Evolutionary conservation across 2,113 vertebrate genomes (phyloP), one percentile per base, ranked within the genome.

Genomic region (Seriola dumerili): DNA sequence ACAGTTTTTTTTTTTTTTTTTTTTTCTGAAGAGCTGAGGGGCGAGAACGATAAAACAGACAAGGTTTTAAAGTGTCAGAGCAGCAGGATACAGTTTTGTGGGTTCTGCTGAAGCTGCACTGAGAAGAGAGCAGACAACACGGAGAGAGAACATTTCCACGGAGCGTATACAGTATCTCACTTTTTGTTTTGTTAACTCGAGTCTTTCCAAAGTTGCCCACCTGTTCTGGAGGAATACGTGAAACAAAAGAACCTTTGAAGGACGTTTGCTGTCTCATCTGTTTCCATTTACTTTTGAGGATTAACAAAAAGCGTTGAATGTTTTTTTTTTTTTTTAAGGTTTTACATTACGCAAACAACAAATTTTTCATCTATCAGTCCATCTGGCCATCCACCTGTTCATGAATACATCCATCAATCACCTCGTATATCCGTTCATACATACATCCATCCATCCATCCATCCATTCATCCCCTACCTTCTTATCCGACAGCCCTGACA

Each of bases 401-500:
- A 50, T 52, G 11, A 9, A 13, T 17, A 2, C 7, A 54, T 12
- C 42, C 44, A 48, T 48, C 58, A 12, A n/a, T 63, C 59, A 16
- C 3, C 25, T 19, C 8, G 14, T 29, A 4, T 1, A 38, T 62
- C 38, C 23, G 23, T 48, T 42, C 40, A 42, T 42, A 40, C 3
- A 11, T 57, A 0, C 52, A 19, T 59, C 34, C 32, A 40, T 23
- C 23, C 23, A 23, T 23, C 1, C 4, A 29, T 38, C 14, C 44
- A 40, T n/a, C 16, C 70, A 29, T 29, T 2, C 36, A 52, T 40
- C 52, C 8, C 10, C 8, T 92, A 98, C 97, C 97, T 98, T 98
- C 84, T 97, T 96, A 89, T 98, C 97, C 2, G 97, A 97, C 88
- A 98, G 97, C 19, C 97, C 97, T 0, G 97, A 98, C 82, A 98